Percentiles rank a stretch among this genome's conserved stretches.
These are phyloP conservation scores for zebrafish (Danio rerio) DNA, from an alignment of 2,113 vertebrate species.

Conservation along the genomic window GRCz12tu NC_133188.1:2410001-2410500, in stretches of 20 bases:
- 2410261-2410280: constrained; percentile 88
- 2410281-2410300: constrained; percentile 89
- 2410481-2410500: no score
- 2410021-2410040: constrained; percentile 69
- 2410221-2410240: constrained; percentile 69
- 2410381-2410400: constrained; percentile 87
- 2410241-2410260: constrained; percentile 81
- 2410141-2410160: constrained; percentile 93
- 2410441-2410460: no score
- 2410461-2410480: no score
- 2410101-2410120: constrained; percentile 91
- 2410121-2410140: constrained; percentile 93
- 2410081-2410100: constrained; percentile 92
- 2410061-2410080: constrained; percentile 98
- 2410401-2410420: constrained; percentile 90
- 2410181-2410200: constrained; percentile 84
- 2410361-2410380: constrained; percentile 88
- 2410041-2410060: constrained; percentile 64
- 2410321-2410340: constrained; percentile 90
- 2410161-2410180: constrained; percentile 81
- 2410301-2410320: constrained; percentile 95
- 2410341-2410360: constrained; percentile 89
- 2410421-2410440: no score
- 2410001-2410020: constrained; percentile 78
- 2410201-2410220: constrained; percentile 82